phyloP scores from a whole-genome alignment of 1,140 invertebrate genomes.

The Xylocopa sonorina region DNA sequence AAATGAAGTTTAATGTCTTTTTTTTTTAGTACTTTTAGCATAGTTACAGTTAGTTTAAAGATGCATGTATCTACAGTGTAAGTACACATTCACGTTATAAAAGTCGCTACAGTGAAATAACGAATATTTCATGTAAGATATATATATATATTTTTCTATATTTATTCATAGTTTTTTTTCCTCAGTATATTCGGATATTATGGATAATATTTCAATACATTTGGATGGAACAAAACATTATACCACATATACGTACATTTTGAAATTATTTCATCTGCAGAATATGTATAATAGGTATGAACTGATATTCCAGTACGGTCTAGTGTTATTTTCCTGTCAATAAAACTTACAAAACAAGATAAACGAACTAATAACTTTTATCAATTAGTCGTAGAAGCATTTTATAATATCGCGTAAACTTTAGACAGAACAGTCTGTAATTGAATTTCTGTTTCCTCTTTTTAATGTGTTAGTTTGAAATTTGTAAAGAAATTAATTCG shows the following conservation, averaged over 20 bases:
- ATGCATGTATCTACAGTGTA: conserved; percentile 39
- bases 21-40: conserved; percentile 42
- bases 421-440: not conserved
- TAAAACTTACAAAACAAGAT: conserved; percentile 58
- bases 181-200: conserved; percentile 55
- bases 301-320: conserved; percentile 33
- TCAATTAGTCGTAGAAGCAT: conserved; percentile 15
- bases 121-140: conserved; percentile 60
- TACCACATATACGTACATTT: conserved; percentile 42
- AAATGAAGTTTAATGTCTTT: conserved; percentile 33
- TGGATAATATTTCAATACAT: conserved; percentile 57
- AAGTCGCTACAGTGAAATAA: conserved; percentile 52
- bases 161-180: conserved; percentile 60
- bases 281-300: conserved; percentile 27
- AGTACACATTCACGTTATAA: conserved; percentile 32
- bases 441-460: conserved; percentile 25
- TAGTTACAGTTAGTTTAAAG: conserved; percentile 42
- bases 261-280: conserved; percentile 45
- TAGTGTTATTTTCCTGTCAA: conserved; percentile 55
- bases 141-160: conserved; percentile 59
- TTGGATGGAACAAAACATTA: conserved; percentile 56
- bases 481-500: conserved; percentile 22
- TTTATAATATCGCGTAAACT: not conserved
- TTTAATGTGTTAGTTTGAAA: conserved; percentile 23
- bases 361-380: conserved; percentile 44